A percentile compares a stretch with the other conserved stretches of the same genome.
These are phyloP conservation scores for Drosophila mauritiana DNA, from an alignment of 1,140 invertebrate genomes.

Conservation along the genomic window DNA sequence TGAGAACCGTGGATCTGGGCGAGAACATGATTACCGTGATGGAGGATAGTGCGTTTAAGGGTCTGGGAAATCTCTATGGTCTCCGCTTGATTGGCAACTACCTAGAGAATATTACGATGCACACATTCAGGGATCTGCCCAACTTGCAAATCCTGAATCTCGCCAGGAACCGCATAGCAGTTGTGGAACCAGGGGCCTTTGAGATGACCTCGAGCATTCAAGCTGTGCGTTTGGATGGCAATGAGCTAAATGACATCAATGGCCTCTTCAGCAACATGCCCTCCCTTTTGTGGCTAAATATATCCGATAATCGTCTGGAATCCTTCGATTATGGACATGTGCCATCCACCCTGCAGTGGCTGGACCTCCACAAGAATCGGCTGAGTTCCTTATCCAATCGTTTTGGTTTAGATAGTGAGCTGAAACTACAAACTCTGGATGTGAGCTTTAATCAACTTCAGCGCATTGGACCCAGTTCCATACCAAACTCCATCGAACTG, in stretches of 20 bases:
- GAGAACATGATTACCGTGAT: constrained; percentile 92
- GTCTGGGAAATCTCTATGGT: constrained; percentile 92
- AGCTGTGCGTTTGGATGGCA: constrained; percentile 94
- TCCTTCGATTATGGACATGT: constrained; percentile 96
- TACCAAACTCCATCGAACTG: constrained; percentile 91
- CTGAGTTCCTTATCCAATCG: constrained; percentile 92
- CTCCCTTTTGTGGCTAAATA: constrained; percentile 94
- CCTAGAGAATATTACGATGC: constrained; percentile 93
- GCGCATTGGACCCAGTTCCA: constrained; percentile 88
- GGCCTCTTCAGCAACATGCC: constrained; percentile 93
- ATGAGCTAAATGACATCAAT: constrained; percentile 93
- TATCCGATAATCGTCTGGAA: constrained; percentile 95
- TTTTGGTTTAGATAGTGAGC: constrained; percentile 88
- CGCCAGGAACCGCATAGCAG: constrained; percentile 92
- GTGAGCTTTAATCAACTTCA: constrained; percentile 93
- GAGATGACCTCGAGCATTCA: constrained; percentile 91
- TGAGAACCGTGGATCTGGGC: constrained; percentile 93
- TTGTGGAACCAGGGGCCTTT: constrained; percentile 93
- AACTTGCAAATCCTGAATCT: constrained; percentile 94
- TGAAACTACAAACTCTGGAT: constrained; percentile 91
- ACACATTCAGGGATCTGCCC: constrained; percentile 92
- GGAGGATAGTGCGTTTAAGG: constrained; percentile 92
- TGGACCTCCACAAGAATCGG: constrained; percentile 95
- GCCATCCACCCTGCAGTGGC: constrained; percentile 92
- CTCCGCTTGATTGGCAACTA: constrained; percentile 94